phyloP scores from a whole-genome alignment of 2,113 vertebrate species.

The Illadopsis cleaveri region DNA sequence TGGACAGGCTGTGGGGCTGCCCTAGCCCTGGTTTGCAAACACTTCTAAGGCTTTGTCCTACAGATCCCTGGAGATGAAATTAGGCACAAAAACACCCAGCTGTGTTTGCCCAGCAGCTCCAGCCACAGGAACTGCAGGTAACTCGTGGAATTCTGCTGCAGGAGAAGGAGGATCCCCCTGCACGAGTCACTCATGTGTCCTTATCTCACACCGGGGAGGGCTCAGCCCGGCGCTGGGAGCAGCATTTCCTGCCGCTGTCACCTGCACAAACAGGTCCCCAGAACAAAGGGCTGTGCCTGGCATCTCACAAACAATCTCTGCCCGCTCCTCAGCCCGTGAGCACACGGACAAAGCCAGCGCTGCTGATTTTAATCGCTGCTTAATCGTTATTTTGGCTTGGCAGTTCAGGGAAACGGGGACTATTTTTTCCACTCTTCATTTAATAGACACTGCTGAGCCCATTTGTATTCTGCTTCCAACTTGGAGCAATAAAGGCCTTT shows the following conservation, averaged over 20 bases:
- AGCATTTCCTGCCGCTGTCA: background rate
- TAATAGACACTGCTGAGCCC: slow-evolving; percentile 21
- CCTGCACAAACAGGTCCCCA: background rate
- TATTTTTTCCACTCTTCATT: slow-evolving; percentile 42
- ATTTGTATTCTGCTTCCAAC: slow-evolving; percentile 63
- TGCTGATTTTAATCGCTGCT: background rate
- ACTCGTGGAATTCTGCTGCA: background rate
- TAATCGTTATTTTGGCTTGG: slow-evolving; percentile 37
- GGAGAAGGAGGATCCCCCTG: background rate
- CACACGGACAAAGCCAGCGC: background rate
- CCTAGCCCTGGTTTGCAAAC: background rate
- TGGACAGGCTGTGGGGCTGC: background rate
- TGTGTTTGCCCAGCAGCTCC: background rate
- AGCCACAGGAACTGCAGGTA: background rate
- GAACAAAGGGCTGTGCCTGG: background rate
- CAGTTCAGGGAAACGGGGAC: background rate
- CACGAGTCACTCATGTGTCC: background rate
- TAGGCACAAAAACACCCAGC: background rate
- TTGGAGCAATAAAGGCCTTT: slow-evolving; percentile 63
- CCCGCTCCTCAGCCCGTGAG: too few relatives aligned
- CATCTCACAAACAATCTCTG: background rate
- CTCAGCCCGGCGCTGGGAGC: background rate
- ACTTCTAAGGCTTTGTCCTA: background rate
- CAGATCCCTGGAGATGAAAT: background rate
- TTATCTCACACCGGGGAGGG: background rate